Evolutionary conservation across 2,888 invertebrate genomes (phyloP), one percentile per base, ranked within the genome.

Genomic region (Linyphia triangularis): DNA sequence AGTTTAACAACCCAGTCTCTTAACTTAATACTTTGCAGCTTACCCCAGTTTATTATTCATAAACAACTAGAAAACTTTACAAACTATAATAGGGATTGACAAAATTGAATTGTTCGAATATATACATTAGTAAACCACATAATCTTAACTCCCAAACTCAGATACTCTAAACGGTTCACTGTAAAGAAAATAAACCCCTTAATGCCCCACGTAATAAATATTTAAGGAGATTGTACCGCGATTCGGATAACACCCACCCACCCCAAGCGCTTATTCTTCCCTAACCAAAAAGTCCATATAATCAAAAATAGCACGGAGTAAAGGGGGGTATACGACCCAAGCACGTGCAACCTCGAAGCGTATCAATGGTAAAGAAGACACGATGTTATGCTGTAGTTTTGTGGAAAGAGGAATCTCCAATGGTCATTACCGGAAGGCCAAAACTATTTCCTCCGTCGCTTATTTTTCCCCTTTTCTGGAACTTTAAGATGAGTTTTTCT

Each of bases 401-500:
- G 1, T 22, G 24, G 67, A 30, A 43, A 43, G 30, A 67, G 43
- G 67, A 79, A 28, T 67, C 78, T 79, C 51, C 65, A 63, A 67
- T 67, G 78, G 51, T 79, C 78, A 79, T 79, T 79, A 79, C 78
- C 24, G 43, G 7, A 26, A 30, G 78, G 78, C 78, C 78, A 79
- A 79, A 79, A 77, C 65, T 65, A 67, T 79, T 79, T 79, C 78
- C 65, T 16, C 61, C 61, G 24, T 22, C 63, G 9, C 59, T 77
- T 77, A 77, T 57, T 77, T 63, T 65, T 24, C 13, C 28, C 43
- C 65, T 43, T 75, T 33, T 51, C 40, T 30, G 43, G 51, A 79
- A 79, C 51, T 79, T 67, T 79, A 19, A 43, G 67, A 78, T 78
- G 78, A 79, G 65, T 79, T 67, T 79, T 51, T 67, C 65, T 9